Percentiles rank a stretch among this genome's conserved stretches.
Evolutionary conservation across 1,140 invertebrate species (phyloP).

Genomic region (Listronotus bonariensis): DNA sequence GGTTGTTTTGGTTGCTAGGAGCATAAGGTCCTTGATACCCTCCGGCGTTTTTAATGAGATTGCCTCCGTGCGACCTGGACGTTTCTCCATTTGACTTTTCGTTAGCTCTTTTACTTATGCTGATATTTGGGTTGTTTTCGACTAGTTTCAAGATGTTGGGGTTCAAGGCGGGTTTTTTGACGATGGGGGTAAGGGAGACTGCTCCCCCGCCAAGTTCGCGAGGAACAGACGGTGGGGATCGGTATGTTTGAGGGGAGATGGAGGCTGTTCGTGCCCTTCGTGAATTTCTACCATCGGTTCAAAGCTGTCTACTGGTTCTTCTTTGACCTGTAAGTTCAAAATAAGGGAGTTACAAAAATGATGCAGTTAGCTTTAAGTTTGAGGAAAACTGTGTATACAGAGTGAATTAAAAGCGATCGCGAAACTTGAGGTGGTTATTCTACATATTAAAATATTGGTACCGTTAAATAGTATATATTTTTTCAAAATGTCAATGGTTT

Average conservation of each 20-base stretch:
- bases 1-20: conserved; percentile 16
- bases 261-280: conserved; percentile 40
- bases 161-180: conserved; percentile 47
- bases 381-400: no score
- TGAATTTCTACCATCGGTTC: conserved; percentile 54
- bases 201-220: conserved; percentile 40
- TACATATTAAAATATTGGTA: no score
- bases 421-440: no score
- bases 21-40: conserved; percentile 29
- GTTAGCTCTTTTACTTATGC: conserved; percentile 35
- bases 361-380: no score
- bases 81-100: conserved; percentile 12
- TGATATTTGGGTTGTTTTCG: conserved; percentile 53
- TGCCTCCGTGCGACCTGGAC: conserved; percentile 8
- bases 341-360: no score
- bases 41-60: conserved; percentile 23
- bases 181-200: conserved; percentile 52
- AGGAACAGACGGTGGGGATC: neutral
- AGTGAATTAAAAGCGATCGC: no score
- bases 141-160: conserved; percentile 52
- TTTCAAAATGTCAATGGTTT: no score
- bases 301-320: conserved; percentile 49
- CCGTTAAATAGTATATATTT: no score
- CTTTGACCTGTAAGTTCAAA: conserved; percentile 41
- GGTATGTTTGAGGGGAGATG: conserved; percentile 16